phyloP scores from a whole-genome alignment of 2,113 vertebrate species.

The Phodopus roborovskii region DNA sequence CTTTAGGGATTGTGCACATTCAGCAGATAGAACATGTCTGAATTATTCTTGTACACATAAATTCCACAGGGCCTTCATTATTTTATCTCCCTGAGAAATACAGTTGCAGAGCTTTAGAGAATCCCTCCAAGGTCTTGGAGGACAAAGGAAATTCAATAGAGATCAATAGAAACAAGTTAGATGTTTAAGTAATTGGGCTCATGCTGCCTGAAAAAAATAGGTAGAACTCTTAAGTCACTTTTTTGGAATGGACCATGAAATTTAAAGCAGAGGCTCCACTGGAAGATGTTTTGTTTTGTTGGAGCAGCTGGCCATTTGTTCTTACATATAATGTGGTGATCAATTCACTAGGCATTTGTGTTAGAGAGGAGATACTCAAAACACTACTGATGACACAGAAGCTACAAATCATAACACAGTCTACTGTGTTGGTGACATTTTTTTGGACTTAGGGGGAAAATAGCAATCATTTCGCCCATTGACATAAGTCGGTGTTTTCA shows the following conservation, averaged over 20 bases:
- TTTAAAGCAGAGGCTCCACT: slow-evolving; percentile 12
- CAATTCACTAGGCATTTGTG: slow-evolving; percentile 47
- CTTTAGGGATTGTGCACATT: neutral
- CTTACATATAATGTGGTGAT: slow-evolving; percentile 46
- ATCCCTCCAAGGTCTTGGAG: slow-evolving; percentile 51
- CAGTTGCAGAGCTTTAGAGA: slow-evolving; percentile 10
- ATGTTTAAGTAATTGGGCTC: slow-evolving; percentile 65
- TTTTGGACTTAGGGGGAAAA: neutral
- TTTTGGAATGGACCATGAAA: slow-evolving; percentile 58
- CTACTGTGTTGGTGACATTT: neutral
- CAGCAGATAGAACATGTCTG: neutral
- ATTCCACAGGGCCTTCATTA: neutral
- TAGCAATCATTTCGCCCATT: slow-evolving; percentile 10
- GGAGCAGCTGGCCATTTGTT: slow-evolving; percentile 54
- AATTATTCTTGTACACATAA: neutral
- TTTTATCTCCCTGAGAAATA: slow-evolving; percentile 31
- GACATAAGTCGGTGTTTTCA: neutral
- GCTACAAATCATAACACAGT: slow-evolving; percentile 42
- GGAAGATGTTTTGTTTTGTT: slow-evolving; percentile 65
- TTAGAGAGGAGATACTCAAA: slow-evolving; percentile 32
- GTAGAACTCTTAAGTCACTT: slow-evolving; percentile 15
- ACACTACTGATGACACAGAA: neutral
- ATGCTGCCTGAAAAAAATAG: slow-evolving; percentile 59
- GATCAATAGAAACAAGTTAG: slow-evolving; percentile 69
- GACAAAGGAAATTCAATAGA: slow-evolving; percentile 68